Base-by-base conservation (phyloP, 2,113 vertebrate genomes). In the Guaruba guarouba region DNA sequence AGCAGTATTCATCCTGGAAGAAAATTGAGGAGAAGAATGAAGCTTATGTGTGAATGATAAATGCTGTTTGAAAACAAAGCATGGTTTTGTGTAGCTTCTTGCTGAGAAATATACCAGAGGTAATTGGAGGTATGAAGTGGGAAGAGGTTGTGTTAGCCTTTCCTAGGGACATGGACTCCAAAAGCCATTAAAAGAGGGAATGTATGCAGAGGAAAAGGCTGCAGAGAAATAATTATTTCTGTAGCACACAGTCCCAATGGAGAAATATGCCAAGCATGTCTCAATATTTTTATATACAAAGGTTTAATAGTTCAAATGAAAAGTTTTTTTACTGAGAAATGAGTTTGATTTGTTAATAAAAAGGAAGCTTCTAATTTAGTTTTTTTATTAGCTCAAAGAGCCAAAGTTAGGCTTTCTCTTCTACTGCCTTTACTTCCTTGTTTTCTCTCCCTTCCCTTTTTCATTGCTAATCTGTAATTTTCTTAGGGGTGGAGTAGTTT, bases 301-400 rank as follows among this genome's bases (percentile, higher is more conserved):
- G 23, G 43, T 55, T 83, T 9, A 10, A 24, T 10, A 39, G 33
- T 44, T 93, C 7, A 5, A 89, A 71, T 57, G 28, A 57, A 73
- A 87, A 92, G 22, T 77, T 85, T 88, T 83, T 17, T 70, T 74
- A 86, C 25, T 51, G 64, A 92, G 35, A 88, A 96, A 86, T 83
- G 3, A 88, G 35, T 86, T 90, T 94, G 59, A 86, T 94, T 87
- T 75, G 3, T 48, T 95, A 88, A 82, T 74, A 70, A 63, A 90
- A 74, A 41, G 19, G 29, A 74, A 41, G 9, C 16, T 81, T 91
- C 52, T 92, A 11, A n/a, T 91, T 91, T 63, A 69, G n/a, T 66
- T 91, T 90, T 59, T 69, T 93, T 94, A 80, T 73, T 82, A 67
- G 49, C 91, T 91, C 63, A 86, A 69, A 85, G 39, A 73, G 3